These are phyloP conservation scores for Melipona bicolor DNA, from an alignment of 2,888 invertebrate genomes.

Conservation along the genomic window DNA sequence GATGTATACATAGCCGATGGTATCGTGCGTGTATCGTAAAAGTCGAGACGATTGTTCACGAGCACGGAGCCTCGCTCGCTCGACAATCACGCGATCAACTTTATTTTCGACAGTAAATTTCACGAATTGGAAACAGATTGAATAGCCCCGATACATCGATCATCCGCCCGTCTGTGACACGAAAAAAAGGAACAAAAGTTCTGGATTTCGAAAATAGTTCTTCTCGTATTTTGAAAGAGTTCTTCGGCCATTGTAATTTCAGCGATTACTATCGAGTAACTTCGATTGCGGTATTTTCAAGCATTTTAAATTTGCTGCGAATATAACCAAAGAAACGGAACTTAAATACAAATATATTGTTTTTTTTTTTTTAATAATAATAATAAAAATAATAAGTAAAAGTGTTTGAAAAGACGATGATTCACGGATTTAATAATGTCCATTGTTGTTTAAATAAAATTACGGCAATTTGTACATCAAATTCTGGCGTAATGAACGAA, in stretches of 20 bases:
- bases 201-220: background rate
- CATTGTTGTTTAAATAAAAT: background rate
- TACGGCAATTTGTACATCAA: background rate
- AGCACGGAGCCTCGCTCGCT: background rate
- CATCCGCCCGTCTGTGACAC: background rate
- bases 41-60: constrained; percentile 18
- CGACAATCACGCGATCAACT: background rate
- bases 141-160: background rate
- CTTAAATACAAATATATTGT: no score
- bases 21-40: constrained; percentile 3
- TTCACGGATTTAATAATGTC: no score
- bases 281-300: no score
- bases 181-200: background rate
- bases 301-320: no score
- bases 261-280: no score
- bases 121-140: constrained; percentile 22
- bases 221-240: no score
- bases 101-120: constrained; percentile 6
- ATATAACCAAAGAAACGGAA: no score
- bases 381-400: background rate
- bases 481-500: background rate
- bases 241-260: no score
- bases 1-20: background rate
- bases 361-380: no score
- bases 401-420: background rate